A percentile compares a stretch with the other conserved stretches of the same genome.
Conservation (phyloP, 2,888 invertebrate genomes). For the Leptinotarsa tumamoca region DNA sequence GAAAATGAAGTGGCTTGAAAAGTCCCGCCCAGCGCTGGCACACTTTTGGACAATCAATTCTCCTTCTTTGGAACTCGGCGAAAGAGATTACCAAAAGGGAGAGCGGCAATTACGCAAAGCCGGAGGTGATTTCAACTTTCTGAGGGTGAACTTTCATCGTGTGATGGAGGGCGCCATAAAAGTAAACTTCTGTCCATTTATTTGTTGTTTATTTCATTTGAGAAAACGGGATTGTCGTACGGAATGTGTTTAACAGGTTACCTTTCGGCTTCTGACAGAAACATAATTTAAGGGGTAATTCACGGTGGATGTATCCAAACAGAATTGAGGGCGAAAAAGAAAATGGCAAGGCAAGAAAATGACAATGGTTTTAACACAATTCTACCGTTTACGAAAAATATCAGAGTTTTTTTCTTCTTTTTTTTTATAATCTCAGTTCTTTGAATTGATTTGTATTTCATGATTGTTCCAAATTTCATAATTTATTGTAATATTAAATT, state of each 20-base stretch:
- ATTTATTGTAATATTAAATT: too few species aligned
- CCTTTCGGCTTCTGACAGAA: not conserved
- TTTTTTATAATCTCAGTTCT: too few species aligned
- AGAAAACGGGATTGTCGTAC: not conserved
- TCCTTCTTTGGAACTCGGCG: constrained; percentile 17
- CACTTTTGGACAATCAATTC: constrained; percentile 24
- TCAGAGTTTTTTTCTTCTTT: too few species aligned
- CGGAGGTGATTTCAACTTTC: constrained; percentile 18
- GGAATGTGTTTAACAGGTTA: not conserved
- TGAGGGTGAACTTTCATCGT: constrained; percentile 1
- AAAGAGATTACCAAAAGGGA: constrained; percentile 17
- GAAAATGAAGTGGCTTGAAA: constrained; percentile 27
- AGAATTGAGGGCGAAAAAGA: too few species aligned
- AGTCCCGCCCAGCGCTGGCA: constrained; percentile 20
- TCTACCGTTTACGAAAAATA: too few species aligned
- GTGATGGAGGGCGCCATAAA: constrained; percentile 3
- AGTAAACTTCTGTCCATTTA: constrained; percentile 6
- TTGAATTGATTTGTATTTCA: too few species aligned
- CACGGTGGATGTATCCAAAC: too few species aligned
- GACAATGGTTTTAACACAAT: too few species aligned
- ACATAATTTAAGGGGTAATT: not conserved
- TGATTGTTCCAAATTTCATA: too few species aligned
- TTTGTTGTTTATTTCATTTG: constrained; percentile 11
- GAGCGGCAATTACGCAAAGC: constrained; percentile 18
- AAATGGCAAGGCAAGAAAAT: too few species aligned